Conservation (phyloP, 2,113 vertebrate genomes). For the Mesocricetus auratus region DNA sequence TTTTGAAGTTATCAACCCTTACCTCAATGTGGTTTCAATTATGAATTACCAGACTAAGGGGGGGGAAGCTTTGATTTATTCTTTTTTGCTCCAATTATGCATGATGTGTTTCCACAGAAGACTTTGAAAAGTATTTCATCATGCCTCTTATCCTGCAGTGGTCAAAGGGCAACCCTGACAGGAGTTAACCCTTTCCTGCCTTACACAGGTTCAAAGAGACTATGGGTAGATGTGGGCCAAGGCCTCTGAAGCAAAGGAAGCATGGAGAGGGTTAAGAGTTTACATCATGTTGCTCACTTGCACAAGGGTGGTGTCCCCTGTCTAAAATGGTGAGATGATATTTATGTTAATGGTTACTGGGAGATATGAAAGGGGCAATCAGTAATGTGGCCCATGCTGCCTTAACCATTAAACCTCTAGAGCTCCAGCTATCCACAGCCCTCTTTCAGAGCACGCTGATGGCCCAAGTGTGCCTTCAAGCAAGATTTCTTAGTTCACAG, state of each 20-base stretch:
- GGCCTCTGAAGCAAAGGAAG: conserved; percentile 29
- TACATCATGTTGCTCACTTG: conserved; percentile 53
- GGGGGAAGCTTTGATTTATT: conserved; percentile 93
- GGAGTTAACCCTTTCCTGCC: conserved; percentile 86
- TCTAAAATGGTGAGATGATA: conserved; percentile 78
- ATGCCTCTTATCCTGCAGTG: conserved; percentile 90
- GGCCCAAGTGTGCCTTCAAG: background rate
- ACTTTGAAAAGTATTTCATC: conserved; percentile 93
- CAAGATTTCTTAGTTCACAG: background rate
- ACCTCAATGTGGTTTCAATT: conserved; percentile 96
- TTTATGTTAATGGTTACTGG: conserved; percentile 80
- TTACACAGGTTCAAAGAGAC: conserved; percentile 55
- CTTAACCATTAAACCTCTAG: conserved; percentile 51
- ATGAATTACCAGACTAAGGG: conserved; percentile 89
- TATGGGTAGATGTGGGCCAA: background rate
- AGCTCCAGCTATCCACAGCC: background rate
- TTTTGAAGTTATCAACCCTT: conserved; percentile 84
- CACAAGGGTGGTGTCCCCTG: conserved; percentile 73
- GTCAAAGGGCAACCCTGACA: conserved; percentile 89
- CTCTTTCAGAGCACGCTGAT: background rate
- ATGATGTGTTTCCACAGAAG: conserved; percentile 91
- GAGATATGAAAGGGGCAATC: conserved; percentile 77
- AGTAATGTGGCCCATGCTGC: conserved; percentile 54
- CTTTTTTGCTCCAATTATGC: conserved; percentile 93
- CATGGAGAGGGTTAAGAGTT: conserved; percentile 73